Evolutionary conservation across 2,888 invertebrate species (phyloP).

Genomic region (Dione vanillae): DNA sequence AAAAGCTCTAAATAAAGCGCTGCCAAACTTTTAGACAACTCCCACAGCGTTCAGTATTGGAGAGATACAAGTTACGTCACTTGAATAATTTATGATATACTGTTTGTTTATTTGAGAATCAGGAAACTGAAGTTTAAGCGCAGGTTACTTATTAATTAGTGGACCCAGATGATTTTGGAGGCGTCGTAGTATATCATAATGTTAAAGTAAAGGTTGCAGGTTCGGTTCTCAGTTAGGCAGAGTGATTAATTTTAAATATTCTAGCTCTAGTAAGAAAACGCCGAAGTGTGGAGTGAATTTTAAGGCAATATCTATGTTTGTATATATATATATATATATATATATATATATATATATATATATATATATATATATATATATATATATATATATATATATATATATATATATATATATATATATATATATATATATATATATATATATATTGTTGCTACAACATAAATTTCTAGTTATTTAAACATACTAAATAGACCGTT

Average conservation of each 20-base stretch:
- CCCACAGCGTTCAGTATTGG: not conserved
- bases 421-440: not conserved
- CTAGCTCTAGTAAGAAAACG: too few species aligned
- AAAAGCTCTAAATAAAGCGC: not conserved
- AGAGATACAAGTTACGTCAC: not conserved
- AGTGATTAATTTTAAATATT: too few species aligned
- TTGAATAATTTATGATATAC: constrained; percentile 5
- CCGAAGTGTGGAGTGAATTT: too few species aligned
- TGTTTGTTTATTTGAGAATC: constrained; percentile 2
- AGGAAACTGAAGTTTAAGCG: not conserved
- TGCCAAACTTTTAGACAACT: constrained; percentile 17
- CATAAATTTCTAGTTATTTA: constrained; percentile 11
- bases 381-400: too few species aligned
- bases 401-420: not conserved
- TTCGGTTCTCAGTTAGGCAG: not conserved
- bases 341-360: too few species aligned
- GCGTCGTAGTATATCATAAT: not conserved
- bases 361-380: too few species aligned
- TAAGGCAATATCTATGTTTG: too few species aligned
- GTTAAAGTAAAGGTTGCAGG: not conserved
- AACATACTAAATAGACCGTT: constrained; percentile 10
- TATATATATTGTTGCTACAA: too few species aligned
- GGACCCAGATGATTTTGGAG: not conserved
- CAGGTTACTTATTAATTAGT: not conserved
- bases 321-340: too few species aligned